These are phyloP conservation scores for Stratiomys singularior DNA, from an alignment of 2,888 invertebrate genomes.

Conservation along the genomic window DNA sequence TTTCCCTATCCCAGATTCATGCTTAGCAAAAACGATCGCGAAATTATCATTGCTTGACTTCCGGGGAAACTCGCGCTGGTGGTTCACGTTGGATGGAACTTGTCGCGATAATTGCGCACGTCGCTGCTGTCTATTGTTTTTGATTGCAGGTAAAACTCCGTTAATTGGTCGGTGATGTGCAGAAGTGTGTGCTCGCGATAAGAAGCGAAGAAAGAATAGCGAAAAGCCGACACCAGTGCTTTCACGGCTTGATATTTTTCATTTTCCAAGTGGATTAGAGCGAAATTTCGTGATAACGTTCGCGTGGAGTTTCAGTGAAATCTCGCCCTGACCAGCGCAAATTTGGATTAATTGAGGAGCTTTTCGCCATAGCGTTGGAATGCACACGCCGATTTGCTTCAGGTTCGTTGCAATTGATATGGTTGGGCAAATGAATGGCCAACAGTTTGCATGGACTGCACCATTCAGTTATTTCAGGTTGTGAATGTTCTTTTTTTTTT, in stretches of 20 bases:
- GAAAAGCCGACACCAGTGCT: constrained; percentile 11
- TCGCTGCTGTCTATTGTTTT: constrained; percentile 13
- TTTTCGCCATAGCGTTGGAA: background rate
- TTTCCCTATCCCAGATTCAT: background rate
- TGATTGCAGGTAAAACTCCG: constrained; percentile 31
- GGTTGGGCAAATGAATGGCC: background rate
- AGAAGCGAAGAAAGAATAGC: constrained; percentile 6
- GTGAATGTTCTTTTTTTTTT: background rate
- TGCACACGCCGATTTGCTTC: background rate
- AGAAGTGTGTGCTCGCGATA: background rate
- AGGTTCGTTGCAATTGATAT: constrained; percentile 10
- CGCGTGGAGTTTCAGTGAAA: constrained; percentile 2
- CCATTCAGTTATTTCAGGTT: background rate
- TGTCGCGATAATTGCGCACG: constrained; percentile 23
- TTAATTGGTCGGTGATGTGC: constrained; percentile 8
- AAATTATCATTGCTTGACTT: background rate
- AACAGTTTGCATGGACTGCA: background rate
- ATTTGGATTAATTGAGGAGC: background rate
- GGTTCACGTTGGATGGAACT: background rate
- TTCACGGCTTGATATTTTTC: background rate
- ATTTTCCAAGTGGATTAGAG: background rate
- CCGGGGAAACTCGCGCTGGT: background rate
- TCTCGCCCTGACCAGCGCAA: background rate
- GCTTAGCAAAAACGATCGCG: background rate
- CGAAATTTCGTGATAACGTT: background rate